Conservation (phyloP, 64 coral and sea anemone species). For the Montipora capricornis region DNA sequence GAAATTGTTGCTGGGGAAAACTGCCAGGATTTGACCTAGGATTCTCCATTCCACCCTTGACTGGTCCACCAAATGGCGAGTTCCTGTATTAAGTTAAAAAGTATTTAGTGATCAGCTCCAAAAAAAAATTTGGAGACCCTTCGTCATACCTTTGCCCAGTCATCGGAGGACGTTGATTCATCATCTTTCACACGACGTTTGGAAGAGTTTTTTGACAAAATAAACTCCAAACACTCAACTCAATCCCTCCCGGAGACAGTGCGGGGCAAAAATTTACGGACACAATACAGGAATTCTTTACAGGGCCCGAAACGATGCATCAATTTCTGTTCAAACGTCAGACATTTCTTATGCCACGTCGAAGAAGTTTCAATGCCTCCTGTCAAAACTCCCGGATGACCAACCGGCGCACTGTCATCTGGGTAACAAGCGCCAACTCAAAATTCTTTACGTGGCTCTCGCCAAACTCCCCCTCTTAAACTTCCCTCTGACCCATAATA, state of each 20-base stretch:
- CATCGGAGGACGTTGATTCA: conserved; percentile 92
- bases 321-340: background rate
- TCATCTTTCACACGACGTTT: conserved; percentile 57
- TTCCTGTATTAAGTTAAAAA: conserved; percentile 21
- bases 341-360: conserved; percentile 54
- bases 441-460: conserved; percentile 45
- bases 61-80: conserved; percentile 67
- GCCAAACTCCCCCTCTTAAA: background rate
- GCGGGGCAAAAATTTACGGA: background rate
- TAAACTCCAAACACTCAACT: background rate
- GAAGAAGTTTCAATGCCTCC: background rate
- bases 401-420: conserved; percentile 51
- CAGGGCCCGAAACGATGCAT: conserved; percentile 3
- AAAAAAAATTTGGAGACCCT: conserved; percentile 11
- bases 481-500: background rate
- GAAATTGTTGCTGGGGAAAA: conserved; percentile 74
- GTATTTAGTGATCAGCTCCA: background rate
- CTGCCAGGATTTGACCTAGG: conserved; percentile 51
- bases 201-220: background rate
- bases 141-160: conserved; percentile 62
- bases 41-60: conserved; percentile 76
- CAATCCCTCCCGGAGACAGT: conserved; percentile 18
- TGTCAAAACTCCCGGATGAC: conserved; percentile 40
- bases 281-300: background rate
- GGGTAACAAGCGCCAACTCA: conserved; percentile 51